These are phyloP conservation scores for Pungitius pungitius DNA, from an alignment of 2,113 vertebrate species.

Conservation along the genomic window DNA sequence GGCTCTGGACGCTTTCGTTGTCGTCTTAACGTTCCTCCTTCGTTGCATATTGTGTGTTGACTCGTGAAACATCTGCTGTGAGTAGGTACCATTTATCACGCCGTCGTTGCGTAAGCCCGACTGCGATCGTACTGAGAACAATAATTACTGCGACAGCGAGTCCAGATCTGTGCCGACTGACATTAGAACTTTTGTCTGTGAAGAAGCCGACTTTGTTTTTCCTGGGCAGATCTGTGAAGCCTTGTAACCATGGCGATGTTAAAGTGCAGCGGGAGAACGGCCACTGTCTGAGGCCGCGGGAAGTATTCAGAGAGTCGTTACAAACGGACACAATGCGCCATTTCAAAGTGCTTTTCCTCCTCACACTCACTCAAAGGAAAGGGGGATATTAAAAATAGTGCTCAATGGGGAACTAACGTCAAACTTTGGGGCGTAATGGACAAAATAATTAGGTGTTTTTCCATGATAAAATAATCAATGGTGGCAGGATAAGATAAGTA, in stretches of 20 bases:
- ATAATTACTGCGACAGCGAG: constrained; percentile 49
- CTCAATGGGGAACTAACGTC: background rate
- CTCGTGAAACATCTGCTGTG: constrained; percentile 31
- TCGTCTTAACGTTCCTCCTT: constrained; percentile 24
- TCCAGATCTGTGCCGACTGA: constrained; percentile 11
- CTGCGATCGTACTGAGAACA: constrained; percentile 51
- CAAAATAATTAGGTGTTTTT: background rate
- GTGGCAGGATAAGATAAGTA: too few species aligned
- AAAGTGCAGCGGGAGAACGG: constrained; percentile 8
- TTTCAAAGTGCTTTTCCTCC: constrained; percentile 5
- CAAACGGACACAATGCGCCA: background rate
- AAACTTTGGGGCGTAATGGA: background rate
- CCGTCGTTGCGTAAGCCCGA: constrained; percentile 28
- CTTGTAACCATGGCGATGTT: constrained; percentile 43
- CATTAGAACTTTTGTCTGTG: constrained; percentile 26
- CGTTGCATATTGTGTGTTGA: constrained; percentile 39
- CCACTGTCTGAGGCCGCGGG: constrained; percentile 17
- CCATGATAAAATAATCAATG: background rate
- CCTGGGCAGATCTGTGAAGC: constrained; percentile 9
- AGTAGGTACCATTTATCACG: constrained; percentile 42
- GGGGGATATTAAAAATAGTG: background rate
- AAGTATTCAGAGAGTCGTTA: constrained; percentile 9
- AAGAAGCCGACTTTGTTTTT: constrained; percentile 24
- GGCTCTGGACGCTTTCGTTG: constrained; percentile 22
- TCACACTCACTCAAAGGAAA: background rate